Conservation (phyloP, 2,888 invertebrate genomes). For the Danaus chrysippus region DNA sequence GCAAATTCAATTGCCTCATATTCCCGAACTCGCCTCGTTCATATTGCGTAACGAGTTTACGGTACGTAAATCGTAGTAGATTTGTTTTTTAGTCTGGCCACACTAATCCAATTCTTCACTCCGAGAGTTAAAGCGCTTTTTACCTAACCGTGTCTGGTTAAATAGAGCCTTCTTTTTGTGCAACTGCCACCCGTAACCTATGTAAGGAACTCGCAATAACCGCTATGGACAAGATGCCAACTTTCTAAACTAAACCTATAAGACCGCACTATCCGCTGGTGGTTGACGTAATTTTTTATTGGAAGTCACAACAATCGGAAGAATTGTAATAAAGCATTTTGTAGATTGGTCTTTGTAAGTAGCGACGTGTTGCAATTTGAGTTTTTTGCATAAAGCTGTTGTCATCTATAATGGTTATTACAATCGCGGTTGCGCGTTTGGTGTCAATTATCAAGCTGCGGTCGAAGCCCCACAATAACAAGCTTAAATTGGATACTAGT, state of each 20-base stretch:
- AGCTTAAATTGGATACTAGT: constrained; percentile 71
- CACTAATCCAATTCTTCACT: constrained; percentile 69
- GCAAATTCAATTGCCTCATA: constrained; percentile 49
- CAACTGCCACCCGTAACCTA: constrained; percentile 58
- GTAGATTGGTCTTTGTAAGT: constrained; percentile 55
- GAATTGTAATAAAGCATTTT: constrained; percentile 64
- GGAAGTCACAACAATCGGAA: constrained; percentile 48
- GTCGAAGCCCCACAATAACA: constrained; percentile 66
- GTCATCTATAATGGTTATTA: constrained; percentile 52
- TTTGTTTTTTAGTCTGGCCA: constrained; percentile 69
- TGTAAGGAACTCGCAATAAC: constrained; percentile 69
- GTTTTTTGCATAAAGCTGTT: constrained; percentile 53
- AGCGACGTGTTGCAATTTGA: constrained; percentile 47
- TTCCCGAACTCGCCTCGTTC: constrained; percentile 58
- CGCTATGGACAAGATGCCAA: constrained; percentile 74
- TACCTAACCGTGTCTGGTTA: constrained; percentile 62
- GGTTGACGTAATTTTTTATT: constrained; percentile 73
- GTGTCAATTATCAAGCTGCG: constrained; percentile 70
- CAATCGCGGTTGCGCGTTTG: constrained; percentile 55
- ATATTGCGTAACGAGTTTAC: constrained; percentile 74
- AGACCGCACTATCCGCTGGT: constrained; percentile 59
- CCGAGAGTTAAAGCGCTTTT: constrained; percentile 63
- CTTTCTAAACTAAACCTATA: constrained; percentile 77
- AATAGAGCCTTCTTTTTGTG: constrained; percentile 70
- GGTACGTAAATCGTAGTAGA: constrained; percentile 76